Percentiles rank a stretch among this genome's conserved stretches.
These are phyloP conservation scores for Calidris pygmaea DNA, from an alignment of 2,113 vertebrate genomes.

Conservation along the genomic window DNA sequence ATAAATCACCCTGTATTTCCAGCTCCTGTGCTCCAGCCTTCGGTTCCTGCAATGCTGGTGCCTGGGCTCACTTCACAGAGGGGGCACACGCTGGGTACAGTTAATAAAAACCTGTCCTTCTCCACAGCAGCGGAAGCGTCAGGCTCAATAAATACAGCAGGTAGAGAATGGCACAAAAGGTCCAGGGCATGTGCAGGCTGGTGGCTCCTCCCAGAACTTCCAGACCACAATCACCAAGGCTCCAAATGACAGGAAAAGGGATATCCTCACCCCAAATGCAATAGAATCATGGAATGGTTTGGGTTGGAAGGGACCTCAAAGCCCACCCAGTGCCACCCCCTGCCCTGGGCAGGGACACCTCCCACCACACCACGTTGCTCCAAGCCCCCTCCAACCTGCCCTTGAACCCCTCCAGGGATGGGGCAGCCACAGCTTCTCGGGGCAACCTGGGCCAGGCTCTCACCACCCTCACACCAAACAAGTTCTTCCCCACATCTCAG, in stretches of 20 bases:
- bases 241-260: background rate
- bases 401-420: too few species aligned
- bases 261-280: background rate
- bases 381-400: too few species aligned
- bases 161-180: background rate
- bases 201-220: background rate
- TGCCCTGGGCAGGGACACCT: too few species aligned
- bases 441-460: too few species aligned
- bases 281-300: too few species aligned
- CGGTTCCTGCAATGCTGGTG: background rate
- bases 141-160: background rate
- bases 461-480: too few species aligned
- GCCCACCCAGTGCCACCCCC: too few species aligned
- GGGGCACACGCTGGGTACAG: fast-evolving
- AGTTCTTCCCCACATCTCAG: too few species aligned
- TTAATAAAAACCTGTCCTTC: background rate
- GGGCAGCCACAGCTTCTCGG: too few species aligned
- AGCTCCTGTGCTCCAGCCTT: background rate
- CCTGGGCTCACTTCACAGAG: background rate
- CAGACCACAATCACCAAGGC: background rate
- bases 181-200: background rate
- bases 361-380: too few species aligned
- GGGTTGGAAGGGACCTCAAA: too few species aligned
- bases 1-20: background rate
- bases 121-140: background rate